These are phyloP conservation scores for Colistium nudipinnis DNA, from an alignment of 2,113 vertebrate species.

Conservation along the genomic window DNA sequence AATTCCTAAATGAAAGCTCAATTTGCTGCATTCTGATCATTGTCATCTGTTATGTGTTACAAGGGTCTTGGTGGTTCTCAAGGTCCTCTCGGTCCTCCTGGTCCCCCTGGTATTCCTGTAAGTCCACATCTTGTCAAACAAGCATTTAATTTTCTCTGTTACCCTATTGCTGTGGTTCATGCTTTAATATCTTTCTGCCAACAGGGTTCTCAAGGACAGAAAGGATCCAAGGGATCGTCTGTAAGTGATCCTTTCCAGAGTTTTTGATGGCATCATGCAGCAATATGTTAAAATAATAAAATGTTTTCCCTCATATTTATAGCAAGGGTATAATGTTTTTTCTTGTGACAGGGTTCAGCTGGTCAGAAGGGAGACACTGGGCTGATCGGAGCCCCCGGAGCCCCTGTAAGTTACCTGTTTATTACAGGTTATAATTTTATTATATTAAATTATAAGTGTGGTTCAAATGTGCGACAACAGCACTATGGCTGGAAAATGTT, in stretches of 20 bases:
- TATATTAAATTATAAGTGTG: too few relatives aligned
- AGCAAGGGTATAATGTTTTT: background rate
- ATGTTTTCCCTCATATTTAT: background rate
- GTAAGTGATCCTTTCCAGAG: constrained; percentile 82
- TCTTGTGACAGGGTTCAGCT: constrained; percentile 83
- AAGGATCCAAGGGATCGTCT: constrained; percentile 92
- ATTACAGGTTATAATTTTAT: too few relatives aligned
- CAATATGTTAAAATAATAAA: background rate
- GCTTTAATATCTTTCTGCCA: constrained; percentile 6
- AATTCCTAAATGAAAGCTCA: background rate
- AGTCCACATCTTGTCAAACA: constrained; percentile 59
- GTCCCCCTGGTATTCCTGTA: constrained; percentile 95
- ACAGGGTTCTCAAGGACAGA: constrained; percentile 93
- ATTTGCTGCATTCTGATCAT: constrained; percentile 3
- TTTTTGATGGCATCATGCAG: background rate
- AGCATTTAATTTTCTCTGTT: background rate
- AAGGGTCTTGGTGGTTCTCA: constrained; percentile 87
- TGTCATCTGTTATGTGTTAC: constrained; percentile 3
- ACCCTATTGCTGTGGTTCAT: background rate
- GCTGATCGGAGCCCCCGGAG: constrained; percentile 89
- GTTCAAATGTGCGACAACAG: too few relatives aligned
- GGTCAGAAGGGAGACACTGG: constrained; percentile 97
- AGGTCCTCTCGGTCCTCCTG: constrained; percentile 94
- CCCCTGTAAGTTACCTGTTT: constrained; percentile 86
- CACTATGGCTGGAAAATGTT: background rate